Base-by-base conservation (phyloP, 2,113 vertebrate genomes). In the Megaleporinus macrocephalus region DNA sequence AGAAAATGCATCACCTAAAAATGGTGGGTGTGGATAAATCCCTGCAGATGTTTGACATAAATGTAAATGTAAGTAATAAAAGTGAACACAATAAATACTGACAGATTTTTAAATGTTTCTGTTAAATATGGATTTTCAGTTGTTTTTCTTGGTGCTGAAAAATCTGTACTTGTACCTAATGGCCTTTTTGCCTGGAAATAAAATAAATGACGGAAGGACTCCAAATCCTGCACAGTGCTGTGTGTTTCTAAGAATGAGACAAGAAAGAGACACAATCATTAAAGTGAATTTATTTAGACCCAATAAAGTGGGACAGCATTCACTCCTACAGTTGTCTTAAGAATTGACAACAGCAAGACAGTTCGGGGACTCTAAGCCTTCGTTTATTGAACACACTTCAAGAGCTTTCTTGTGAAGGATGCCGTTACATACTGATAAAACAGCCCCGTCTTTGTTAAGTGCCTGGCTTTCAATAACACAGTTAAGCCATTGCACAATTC, bases 201-300 rank as follows among this genome's bases (percentile, higher is more conserved):
- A 44, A 44, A 11, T 44, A 44, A 44, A 44, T 44, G 9, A 36
- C 3, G 36, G 3, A 36, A n/a, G n/a, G n/a, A 3, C 36, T 36
- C 36, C 7, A 7, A 36, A 3, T 16, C 1, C 3, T 57, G 4
- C 49, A 5, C 11, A 13, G 49, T 55, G 3, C 18, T 55, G 53
- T 20, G 24, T 24, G 10, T 75, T 16, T 74, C 20, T 14, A 10
- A 61, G 55, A 61, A 5, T 65, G 3, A 27, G 6, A 44, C 5
- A 44, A 10, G 10, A 10, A 10, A 44, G 51, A 12, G 30, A n/a
- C n/a, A n/a, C n/a, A n/a, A n/a, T n/a, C n/a, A n/a, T n/a, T n/a
- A n/a, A n/a, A n/a, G n/a, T n/a, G 22, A 29, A 22, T 80, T 80
- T 72, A 80, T 80, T 72, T 24, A 71, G 41, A 20, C 51, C 6